phyloP scores from a whole-genome alignment of 2,797 vertebrate genomes.

The Ptychobarbus kaznakovi region DNA sequence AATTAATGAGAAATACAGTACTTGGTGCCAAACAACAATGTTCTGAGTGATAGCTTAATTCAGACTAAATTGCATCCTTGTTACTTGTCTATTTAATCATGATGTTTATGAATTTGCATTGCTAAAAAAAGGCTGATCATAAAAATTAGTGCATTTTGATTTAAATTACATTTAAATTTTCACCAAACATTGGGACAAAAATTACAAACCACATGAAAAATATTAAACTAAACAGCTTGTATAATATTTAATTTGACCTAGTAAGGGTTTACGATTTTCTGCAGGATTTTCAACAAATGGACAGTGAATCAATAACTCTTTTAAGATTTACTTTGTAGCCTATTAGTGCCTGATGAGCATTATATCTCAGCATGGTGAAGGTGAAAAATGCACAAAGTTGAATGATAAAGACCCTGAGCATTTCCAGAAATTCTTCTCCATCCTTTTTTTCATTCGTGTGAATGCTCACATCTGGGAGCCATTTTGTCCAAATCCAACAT shows the following conservation, averaged over 20 bases:
- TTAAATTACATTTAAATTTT: not conserved
- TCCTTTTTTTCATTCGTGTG: constrained; percentile 35
- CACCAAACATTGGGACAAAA: not conserved
- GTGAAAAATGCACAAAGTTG: not conserved
- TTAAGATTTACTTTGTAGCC: not conserved
- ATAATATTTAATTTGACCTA: not conserved
- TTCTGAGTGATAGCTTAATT: not conserved
- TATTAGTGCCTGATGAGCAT: not conserved
- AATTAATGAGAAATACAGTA: not conserved
- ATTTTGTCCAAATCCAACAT: constrained; percentile 58
- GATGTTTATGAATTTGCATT: not conserved
- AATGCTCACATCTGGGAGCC: constrained; percentile 57
- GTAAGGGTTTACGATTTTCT: not conserved
- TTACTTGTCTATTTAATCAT: not conserved
- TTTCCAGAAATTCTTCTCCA: constrained; percentile 5
- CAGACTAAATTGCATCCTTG: not conserved
- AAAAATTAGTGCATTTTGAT: not conserved
- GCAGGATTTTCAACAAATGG: not conserved
- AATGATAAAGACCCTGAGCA: not conserved
- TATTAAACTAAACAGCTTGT: not conserved
- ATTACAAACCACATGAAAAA: not conserved
- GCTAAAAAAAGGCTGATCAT: not conserved
- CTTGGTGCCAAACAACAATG: not conserved
- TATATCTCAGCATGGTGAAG: not conserved
- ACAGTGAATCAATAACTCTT: not conserved